Evolutionary conservation across 2,113 vertebrate genomes (phyloP).

Genomic region (Poecilia latipinna): DNA sequence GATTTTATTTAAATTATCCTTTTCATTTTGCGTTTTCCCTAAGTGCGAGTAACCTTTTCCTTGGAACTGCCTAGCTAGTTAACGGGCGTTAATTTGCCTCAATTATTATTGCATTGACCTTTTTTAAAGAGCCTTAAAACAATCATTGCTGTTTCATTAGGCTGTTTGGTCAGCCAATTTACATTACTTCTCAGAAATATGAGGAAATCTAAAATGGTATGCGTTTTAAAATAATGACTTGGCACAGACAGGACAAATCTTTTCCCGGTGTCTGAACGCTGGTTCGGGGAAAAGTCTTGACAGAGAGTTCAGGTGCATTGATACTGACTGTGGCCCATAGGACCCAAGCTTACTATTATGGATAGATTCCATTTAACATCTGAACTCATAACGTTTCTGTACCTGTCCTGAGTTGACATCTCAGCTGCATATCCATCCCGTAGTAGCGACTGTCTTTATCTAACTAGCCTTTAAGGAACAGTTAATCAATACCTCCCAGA

Average conservation of each 20-base stretch:
- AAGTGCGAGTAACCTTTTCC: slow-evolving; percentile 9
- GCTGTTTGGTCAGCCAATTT: slow-evolving; percentile 23
- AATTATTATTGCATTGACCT: slow-evolving; percentile 47
- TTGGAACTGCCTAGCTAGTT: slow-evolving; percentile 12
- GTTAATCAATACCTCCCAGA: slow-evolving; percentile 68
- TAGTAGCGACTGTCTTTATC: slow-evolving; percentile 60
- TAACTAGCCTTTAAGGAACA: slow-evolving; percentile 59
- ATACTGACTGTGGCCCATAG: slow-evolving; percentile 13
- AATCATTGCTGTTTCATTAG: slow-evolving; percentile 17
- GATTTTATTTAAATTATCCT: slow-evolving; percentile 26
- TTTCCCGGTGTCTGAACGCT: neutral
- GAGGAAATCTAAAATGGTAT: slow-evolving; percentile 6
- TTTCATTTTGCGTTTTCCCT: slow-evolving; percentile 2
- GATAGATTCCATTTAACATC: slow-evolving; percentile 47
- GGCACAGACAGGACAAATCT: neutral
- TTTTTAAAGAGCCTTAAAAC: slow-evolving; percentile 40
- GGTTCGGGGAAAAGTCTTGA: slow-evolving; percentile 25
- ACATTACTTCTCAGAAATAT: slow-evolving; percentile 18
- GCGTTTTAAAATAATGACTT: slow-evolving; percentile 11
- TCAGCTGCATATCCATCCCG: slow-evolving; percentile 62
- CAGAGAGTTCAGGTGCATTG: slow-evolving; percentile 20
- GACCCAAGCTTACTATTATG: slow-evolving; percentile 39
- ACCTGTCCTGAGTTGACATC: slow-evolving; percentile 47
- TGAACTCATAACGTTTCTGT: slow-evolving; percentile 30
- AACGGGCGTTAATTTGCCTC: slow-evolving; percentile 26